phyloP scores from a whole-genome alignment of 2,797 vertebrate genomes.

The Takifugu ocellatus region DNA sequence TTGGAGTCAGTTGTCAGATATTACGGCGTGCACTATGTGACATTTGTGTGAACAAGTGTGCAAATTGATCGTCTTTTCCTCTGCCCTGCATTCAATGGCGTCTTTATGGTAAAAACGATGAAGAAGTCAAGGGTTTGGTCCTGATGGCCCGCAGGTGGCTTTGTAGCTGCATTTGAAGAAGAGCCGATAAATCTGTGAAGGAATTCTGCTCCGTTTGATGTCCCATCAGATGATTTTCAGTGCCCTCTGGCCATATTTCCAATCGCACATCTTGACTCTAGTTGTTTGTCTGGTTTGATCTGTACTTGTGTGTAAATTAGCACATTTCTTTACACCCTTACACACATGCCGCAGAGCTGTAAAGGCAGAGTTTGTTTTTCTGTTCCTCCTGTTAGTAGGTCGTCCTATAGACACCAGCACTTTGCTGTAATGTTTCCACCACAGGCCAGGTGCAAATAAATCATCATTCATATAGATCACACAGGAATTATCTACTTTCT shows the following conservation, averaged over 20 bases:
- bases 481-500: background rate
- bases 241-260: constrained; percentile 1
- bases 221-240: constrained; percentile 31
- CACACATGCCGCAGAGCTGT: constrained; percentile 4
- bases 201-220: constrained; percentile 11
- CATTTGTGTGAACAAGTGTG: constrained; percentile 56
- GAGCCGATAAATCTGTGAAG: constrained; percentile 21
- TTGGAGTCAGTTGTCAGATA: constrained; percentile 56
- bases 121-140: constrained; percentile 52
- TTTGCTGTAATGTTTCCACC: constrained; percentile 9
- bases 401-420: constrained; percentile 16
- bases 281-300: background rate
- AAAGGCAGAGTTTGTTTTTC: background rate
- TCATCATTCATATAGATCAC: background rate
- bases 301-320: background rate
- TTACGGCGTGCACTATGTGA: constrained; percentile 50
- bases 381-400: background rate
- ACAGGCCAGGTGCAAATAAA: constrained; percentile 17
- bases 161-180: constrained; percentile 13
- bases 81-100: constrained; percentile 41
- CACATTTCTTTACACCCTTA: background rate
- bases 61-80: constrained; percentile 49
- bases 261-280: background rate
- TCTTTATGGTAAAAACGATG: constrained; percentile 41
- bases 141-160: constrained; percentile 38